A percentile compares a stretch with the other conserved stretches of the same genome.
Evolutionary conservation across 2,888 invertebrate genomes (phyloP).

Genomic region (Marronus borbonicus): DNA sequence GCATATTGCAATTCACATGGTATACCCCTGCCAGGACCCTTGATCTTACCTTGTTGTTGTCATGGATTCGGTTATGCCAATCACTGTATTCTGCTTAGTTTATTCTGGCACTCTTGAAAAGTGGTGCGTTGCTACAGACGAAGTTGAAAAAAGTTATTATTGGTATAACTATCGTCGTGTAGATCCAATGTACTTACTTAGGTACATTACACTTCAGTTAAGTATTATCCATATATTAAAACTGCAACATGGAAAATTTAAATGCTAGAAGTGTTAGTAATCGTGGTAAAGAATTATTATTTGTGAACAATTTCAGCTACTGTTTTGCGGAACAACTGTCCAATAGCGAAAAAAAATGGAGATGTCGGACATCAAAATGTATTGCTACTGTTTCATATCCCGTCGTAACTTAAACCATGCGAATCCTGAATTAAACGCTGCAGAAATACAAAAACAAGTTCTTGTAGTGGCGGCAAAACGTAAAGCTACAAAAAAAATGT

Average conservation of each 20-base stretch:
- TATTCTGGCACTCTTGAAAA: too few relatives aligned
- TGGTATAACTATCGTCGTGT: too few relatives aligned
- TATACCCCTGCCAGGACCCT: too few relatives aligned
- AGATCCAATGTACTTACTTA: neutral
- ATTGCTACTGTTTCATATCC: neutral
- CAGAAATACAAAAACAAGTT: constrained; percentile 17
- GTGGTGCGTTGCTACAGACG: too few relatives aligned
- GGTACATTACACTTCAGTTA: neutral
- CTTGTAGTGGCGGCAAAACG: constrained; percentile 15
- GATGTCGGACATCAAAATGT: neutral
- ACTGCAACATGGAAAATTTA: constrained; percentile 25
- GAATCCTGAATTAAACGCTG: constrained; percentile 14
- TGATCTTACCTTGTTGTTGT: too few relatives aligned
- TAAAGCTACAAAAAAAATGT: constrained; percentile 14
- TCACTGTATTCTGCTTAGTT: too few relatives aligned
- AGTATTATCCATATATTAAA: neutral
- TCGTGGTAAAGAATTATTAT: constrained; percentile 16
- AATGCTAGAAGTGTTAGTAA: constrained; percentile 27
- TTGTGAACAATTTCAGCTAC: constrained; percentile 26
- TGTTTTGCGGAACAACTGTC: constrained; percentile 30
- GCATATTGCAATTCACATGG: too few relatives aligned
- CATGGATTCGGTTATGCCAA: too few relatives aligned
- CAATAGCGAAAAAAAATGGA: constrained; percentile 16
- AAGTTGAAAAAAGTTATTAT: too few relatives aligned
- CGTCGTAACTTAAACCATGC: neutral